Conservation (phyloP, 2,888 invertebrate species). For the Andrena trimmerana region DNA sequence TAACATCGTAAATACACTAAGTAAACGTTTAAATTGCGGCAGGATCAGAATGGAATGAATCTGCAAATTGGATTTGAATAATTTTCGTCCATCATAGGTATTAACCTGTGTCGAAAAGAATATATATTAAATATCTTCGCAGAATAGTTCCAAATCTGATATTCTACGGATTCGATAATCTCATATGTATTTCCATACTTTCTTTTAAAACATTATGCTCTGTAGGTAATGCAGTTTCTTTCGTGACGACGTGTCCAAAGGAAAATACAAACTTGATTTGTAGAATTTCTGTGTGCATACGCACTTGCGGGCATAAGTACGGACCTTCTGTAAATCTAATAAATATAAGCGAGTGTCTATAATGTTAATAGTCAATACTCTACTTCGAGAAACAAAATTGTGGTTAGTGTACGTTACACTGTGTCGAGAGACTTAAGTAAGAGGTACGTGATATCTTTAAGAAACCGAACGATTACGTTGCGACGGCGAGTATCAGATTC, state of each 20-base stretch:
- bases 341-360: background rate
- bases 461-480: background rate
- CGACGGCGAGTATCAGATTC: background rate
- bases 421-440: background rate
- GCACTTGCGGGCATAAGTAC: background rate
- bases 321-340: background rate
- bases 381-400: background rate
- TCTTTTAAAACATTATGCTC: too few relatives aligned
- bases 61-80: background rate
- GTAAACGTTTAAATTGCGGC: background rate
- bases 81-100: too few relatives aligned
- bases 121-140: too few relatives aligned
- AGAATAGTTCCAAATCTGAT: too few relatives aligned
- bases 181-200: too few relatives aligned
- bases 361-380: background rate
- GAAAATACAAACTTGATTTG: too few relatives aligned
- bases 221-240: too few relatives aligned
- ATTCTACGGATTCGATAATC: too few relatives aligned
- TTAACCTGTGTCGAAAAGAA: too few relatives aligned
- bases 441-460: slow-evolving; percentile 6
- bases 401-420: background rate
- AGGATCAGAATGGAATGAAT: background rate
- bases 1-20: background rate
- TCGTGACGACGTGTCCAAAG: too few relatives aligned
- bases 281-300: background rate